These are phyloP conservation scores for Morpho achilles DNA, from an alignment of 2,888 invertebrate species.

Conservation along the genomic window DNA sequence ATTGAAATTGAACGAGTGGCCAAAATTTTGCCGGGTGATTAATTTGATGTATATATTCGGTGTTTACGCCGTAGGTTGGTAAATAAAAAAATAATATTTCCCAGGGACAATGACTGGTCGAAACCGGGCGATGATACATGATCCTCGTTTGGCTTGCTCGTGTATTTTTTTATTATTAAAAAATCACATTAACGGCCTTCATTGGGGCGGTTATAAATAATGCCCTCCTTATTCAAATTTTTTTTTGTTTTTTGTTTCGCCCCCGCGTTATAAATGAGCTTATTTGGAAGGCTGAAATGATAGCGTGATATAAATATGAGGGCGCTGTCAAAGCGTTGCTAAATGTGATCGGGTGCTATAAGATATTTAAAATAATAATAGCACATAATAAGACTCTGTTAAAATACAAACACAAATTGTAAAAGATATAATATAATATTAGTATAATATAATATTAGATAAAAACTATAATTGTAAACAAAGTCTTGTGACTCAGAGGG, in stretches of 20 bases:
- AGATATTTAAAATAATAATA: background rate
- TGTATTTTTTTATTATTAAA: constrained; percentile 73
- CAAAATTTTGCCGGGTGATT: constrained; percentile 53
- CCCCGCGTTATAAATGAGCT: constrained; percentile 77
- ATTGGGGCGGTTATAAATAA: constrained; percentile 79
- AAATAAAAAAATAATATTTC: constrained; percentile 55
- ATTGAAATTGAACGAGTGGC: constrained; percentile 28
- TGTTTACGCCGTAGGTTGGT: constrained; percentile 46
- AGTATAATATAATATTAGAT: too few relatives aligned
- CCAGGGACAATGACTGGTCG: constrained; percentile 75
- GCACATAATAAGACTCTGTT: too few relatives aligned
- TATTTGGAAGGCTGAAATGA: constrained; percentile 73
- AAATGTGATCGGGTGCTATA: constrained; percentile 17
- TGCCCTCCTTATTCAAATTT: constrained; percentile 79
- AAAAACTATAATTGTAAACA: too few relatives aligned
- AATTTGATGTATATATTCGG: constrained; percentile 63
- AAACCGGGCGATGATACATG: constrained; percentile 75
- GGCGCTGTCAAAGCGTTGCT: constrained; percentile 18
- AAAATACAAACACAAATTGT: too few relatives aligned
- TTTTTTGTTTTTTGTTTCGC: constrained; percentile 72
- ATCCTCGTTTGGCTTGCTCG: constrained; percentile 73
- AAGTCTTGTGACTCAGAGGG: too few relatives aligned
- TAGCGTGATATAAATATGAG: constrained; percentile 67
- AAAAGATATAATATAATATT: too few relatives aligned
- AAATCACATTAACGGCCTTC: constrained; percentile 79